Evolutionary conservation across 2,797 vertebrate genomes (phyloP).

Genomic region (Acridotheres tristis): DNA sequence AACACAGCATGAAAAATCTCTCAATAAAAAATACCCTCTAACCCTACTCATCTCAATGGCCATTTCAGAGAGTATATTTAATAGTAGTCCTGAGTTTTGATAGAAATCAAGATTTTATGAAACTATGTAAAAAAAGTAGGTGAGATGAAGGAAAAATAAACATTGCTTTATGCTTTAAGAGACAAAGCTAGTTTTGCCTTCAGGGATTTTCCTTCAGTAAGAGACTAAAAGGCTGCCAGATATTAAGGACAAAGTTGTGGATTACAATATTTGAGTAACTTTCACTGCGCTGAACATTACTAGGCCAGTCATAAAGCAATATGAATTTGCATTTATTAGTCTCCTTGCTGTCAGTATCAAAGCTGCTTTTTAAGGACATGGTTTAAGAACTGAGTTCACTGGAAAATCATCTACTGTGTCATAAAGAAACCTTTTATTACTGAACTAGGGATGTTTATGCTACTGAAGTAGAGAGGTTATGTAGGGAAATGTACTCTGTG

Average conservation of each 20-base stretch:
- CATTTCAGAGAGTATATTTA: neutral
- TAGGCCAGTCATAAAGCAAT: neutral
- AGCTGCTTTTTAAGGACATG: neutral
- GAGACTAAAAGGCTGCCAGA: neutral
- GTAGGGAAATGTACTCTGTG: neutral
- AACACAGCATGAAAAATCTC: neutral
- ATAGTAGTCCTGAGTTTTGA: neutral
- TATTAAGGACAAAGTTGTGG: neutral
- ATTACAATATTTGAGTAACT: neutral
- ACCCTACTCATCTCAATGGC: neutral
- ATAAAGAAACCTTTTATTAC: neutral
- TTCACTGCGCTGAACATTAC: neutral
- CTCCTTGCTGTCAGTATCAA: neutral
- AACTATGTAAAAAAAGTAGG: neutral
- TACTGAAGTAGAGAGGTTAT: neutral
- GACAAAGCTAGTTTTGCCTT: neutral
- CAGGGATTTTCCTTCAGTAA: neutral
- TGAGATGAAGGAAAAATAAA: neutral
- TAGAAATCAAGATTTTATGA: neutral
- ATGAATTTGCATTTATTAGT: neutral
- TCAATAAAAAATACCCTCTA: neutral
- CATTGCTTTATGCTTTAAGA: neutral
- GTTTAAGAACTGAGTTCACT: neutral
- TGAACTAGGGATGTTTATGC: neutral
- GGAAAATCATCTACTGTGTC: neutral